Evolutionary conservation across 2,113 vertebrate genomes (phyloP).

Genomic region (Lycaon pictus): DNA sequence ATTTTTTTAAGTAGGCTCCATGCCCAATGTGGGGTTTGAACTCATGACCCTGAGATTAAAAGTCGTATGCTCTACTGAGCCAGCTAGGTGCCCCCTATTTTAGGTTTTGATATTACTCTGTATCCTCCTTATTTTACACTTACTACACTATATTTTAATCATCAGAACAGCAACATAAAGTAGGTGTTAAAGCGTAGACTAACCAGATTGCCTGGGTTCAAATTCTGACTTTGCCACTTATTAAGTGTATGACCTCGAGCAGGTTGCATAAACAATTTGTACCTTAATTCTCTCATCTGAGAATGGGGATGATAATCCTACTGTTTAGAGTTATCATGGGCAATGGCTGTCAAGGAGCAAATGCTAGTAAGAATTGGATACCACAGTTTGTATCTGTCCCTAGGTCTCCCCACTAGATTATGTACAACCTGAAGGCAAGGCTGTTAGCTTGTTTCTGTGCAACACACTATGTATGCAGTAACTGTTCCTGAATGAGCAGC

Average conservation of each 20-base stretch:
- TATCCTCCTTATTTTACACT: slow-evolving; percentile 5
- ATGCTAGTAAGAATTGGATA: not conserved
- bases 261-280: not conserved
- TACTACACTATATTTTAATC: slow-evolving; percentile 18
- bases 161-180: slow-evolving; percentile 41
- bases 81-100: not conserved
- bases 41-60: too few relatives aligned
- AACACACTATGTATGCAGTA: not conserved
- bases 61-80: too few relatives aligned
- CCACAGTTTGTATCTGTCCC: not conserved
- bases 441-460: not conserved
- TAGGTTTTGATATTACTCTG: slow-evolving; percentile 28
- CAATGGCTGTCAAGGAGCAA: not conserved
- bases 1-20: too few relatives aligned
- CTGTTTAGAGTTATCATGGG: not conserved
- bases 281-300: not conserved
- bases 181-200: not conserved
- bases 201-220: not conserved
- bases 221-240: slow-evolving; percentile 27
- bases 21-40: too few relatives aligned
- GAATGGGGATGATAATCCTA: not conserved
- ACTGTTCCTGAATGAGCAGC: not conserved
- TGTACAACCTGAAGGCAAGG: not conserved
- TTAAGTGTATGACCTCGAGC: not conserved
- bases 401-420: not conserved